These are phyloP conservation scores for Agraylea sexmaculata DNA, from an alignment of 1,140 invertebrate genomes.

Conservation along the genomic window DNA sequence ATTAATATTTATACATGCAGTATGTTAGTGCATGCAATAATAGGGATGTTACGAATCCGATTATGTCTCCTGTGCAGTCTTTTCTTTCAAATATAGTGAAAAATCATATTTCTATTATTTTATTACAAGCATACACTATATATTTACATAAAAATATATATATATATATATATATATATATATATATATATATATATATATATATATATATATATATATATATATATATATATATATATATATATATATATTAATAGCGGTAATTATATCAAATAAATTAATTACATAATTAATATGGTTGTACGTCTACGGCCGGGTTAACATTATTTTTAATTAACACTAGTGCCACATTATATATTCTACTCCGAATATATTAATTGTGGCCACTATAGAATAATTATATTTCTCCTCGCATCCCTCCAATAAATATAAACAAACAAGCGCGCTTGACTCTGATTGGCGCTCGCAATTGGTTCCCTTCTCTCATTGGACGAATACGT, in stretches of 20 bases:
- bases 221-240: not conserved
- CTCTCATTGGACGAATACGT: too few relatives aligned
- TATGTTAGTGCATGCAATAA: not conserved
- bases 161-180: not conserved
- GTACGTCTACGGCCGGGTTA: not conserved
- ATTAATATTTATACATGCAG: too few relatives aligned
- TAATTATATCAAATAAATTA: not conserved
- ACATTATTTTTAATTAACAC: not conserved
- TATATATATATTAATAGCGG: not conserved
- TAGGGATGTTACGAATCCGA: not conserved
- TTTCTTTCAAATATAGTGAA: not conserved
- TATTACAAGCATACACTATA: not conserved
- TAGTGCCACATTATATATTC: too few relatives aligned
- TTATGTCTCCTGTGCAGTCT: not conserved
- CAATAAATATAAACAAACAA: too few relatives aligned
- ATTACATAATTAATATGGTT: not conserved
- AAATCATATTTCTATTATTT: not conserved
- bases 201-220: slow-evolving; percentile 3
- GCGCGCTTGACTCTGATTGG: too few relatives aligned
- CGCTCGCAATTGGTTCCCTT: too few relatives aligned
- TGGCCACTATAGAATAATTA: too few relatives aligned
- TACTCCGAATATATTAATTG: too few relatives aligned
- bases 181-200: not conserved
- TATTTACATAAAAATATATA: not conserved
- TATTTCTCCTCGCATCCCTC: too few relatives aligned